These are phyloP conservation scores for Dysidea cf. avara DNA, from an alignment of 37 sponge, comb jelly and placozoan species.

Conservation along the genomic window DNA sequence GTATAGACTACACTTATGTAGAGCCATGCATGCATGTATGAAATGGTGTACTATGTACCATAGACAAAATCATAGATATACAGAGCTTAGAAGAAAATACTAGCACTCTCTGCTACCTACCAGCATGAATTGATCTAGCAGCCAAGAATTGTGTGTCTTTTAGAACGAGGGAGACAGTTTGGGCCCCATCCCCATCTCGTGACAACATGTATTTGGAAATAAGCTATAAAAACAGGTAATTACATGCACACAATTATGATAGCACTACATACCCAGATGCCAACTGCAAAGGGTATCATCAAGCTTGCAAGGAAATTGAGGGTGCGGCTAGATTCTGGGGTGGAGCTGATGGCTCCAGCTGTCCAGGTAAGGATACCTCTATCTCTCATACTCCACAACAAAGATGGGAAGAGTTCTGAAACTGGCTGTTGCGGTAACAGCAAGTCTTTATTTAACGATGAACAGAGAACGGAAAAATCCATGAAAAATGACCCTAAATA, in stretches of 20 bases:
- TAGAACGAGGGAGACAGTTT: conserved; percentile 38
- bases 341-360: too few species aligned
- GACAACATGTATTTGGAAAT: conserved; percentile 61
- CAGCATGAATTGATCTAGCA: conserved; percentile 41
- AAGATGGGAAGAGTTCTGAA: conserved; percentile 18
- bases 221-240: conserved; percentile 16
- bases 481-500: too few species aligned
- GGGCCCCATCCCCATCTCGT: conserved; percentile 54
- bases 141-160: conserved; percentile 58
- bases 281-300: conserved; percentile 48
- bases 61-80: too few species aligned
- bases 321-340: too few species aligned
- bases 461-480: too few species aligned
- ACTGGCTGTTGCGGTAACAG: too few species aligned
- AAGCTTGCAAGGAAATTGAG: conserved; percentile 31
- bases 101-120: conserved; percentile 6
- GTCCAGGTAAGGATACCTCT: conserved; percentile 35
- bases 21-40: not conserved
- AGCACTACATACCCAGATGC: conserved; percentile 51
- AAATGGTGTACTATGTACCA: not conserved
- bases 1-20: not conserved
- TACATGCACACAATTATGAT: not conserved
- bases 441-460: too few species aligned
- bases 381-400: conserved; percentile 29
- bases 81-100: not conserved